These are phyloP conservation scores for Sebastes trivittatus DNA, from an alignment of 2,797 vertebrate species.

Conservation along the genomic window DNA sequence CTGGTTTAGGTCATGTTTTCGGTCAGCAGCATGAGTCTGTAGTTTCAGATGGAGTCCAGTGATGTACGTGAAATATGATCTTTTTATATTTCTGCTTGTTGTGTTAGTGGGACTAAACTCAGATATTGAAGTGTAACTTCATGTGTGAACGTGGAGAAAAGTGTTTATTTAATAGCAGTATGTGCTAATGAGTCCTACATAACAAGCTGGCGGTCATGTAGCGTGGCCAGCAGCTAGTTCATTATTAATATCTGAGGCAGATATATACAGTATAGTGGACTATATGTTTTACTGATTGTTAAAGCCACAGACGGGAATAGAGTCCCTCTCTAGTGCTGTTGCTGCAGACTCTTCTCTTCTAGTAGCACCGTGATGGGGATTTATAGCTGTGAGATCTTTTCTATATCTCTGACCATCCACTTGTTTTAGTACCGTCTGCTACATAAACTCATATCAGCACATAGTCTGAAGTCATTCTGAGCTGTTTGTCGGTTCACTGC, in stretches of 20 bases:
- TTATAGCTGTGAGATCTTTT: not conserved
- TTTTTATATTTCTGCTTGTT: not conserved
- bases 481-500: not conserved
- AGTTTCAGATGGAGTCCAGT: not conserved
- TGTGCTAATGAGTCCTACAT: conserved; percentile 10
- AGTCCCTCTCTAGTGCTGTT: not conserved
- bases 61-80: not conserved
- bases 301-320: not conserved
- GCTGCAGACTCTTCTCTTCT: not conserved
- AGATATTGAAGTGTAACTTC: not conserved
- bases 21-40: not conserved
- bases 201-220: not conserved
- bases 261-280: not conserved
- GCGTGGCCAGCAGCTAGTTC: not conserved
- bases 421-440: not conserved
- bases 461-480: not conserved
- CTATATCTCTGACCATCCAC: not conserved
- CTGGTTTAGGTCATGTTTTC: not conserved
- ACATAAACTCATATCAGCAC: not conserved
- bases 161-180: not conserved
- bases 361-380: not conserved
- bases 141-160: not conserved
- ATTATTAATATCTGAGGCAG: conserved; percentile 1
- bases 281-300: not conserved
- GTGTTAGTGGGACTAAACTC: not conserved